A percentile compares a stretch with the other conserved stretches of the same genome.
These are phyloP conservation scores for Exocentrus adspersus DNA, from an alignment of 2,888 invertebrate species.

Conservation along the genomic window DNA sequence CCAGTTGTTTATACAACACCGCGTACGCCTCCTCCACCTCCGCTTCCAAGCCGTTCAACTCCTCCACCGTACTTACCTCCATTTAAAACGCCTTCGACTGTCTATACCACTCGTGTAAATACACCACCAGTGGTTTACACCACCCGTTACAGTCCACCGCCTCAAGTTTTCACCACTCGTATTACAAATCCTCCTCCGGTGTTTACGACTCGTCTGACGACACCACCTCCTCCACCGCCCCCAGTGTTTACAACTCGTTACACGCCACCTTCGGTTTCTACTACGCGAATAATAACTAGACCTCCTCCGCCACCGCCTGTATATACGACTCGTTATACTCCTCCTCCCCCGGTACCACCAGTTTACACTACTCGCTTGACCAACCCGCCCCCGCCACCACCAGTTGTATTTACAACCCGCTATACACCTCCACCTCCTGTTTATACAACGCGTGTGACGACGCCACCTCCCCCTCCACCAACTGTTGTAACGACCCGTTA, in stretches of 20 bases:
- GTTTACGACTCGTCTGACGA: not conserved
- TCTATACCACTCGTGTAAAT: not conserved
- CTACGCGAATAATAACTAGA: not conserved
- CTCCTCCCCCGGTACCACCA: not conserved
- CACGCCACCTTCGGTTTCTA: not conserved
- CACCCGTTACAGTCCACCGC: not conserved
- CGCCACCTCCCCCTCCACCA: not conserved
- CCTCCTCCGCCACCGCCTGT: not conserved
- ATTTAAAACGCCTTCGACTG: not conserved
- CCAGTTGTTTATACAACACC: not conserved
- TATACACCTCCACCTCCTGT: too few relatives aligned
- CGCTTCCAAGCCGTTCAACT: not conserved
- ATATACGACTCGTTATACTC: not conserved
- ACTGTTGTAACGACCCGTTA: not conserved
- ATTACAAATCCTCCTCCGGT: not conserved
- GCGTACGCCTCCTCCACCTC: not conserved
- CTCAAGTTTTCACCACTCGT: not conserved
- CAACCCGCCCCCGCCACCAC: not conserved
- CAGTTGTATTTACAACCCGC: too few relatives aligned
- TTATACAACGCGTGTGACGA: too few relatives aligned
- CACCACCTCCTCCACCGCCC: slow-evolving; percentile 7
- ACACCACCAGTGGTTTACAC: not conserved
- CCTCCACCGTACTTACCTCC: not conserved
- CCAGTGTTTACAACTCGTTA: not conserved
- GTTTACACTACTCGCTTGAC: not conserved